A percentile compares a stretch with the other conserved stretches of the same genome.
Conservation (phyloP, 2,113 vertebrate genomes). For the Athene noctua region DNA sequence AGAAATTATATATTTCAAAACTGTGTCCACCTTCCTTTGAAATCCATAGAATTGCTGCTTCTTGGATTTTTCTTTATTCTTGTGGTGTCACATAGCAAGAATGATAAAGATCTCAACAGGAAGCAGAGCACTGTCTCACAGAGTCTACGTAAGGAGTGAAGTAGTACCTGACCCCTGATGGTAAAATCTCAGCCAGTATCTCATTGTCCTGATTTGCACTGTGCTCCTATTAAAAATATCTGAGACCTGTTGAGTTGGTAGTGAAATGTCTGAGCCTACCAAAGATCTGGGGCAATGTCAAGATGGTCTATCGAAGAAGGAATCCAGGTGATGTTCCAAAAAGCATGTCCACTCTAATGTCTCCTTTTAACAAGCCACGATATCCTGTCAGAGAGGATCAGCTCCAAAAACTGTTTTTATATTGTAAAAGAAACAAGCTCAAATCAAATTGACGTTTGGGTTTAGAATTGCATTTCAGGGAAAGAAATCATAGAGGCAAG, state of each 20-base stretch:
- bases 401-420: background rate
- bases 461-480: background rate
- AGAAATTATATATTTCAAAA: background rate
- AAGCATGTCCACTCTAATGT: background rate
- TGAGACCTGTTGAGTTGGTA: background rate
- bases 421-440: conserved; percentile 4
- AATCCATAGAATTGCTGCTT: background rate
- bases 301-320: background rate
- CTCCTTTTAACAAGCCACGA: background rate
- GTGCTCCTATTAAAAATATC: background rate
- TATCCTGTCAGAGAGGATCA: conserved; percentile 1
- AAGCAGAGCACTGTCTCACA: background rate
- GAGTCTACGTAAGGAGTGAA: background rate
- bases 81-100: background rate
- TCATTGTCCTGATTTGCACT: background rate
- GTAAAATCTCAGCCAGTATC: background rate
- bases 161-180: background rate
- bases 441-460: background rate
- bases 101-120: background rate
- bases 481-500: background rate
- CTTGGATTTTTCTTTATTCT: background rate
- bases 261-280: background rate
- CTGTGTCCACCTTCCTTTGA: background rate
- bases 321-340: conserved; percentile 8
- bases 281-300: background rate